These are phyloP conservation scores for Oryzias javanicus DNA, from an alignment of 2,113 vertebrate species.

Conservation along the genomic window DNA sequence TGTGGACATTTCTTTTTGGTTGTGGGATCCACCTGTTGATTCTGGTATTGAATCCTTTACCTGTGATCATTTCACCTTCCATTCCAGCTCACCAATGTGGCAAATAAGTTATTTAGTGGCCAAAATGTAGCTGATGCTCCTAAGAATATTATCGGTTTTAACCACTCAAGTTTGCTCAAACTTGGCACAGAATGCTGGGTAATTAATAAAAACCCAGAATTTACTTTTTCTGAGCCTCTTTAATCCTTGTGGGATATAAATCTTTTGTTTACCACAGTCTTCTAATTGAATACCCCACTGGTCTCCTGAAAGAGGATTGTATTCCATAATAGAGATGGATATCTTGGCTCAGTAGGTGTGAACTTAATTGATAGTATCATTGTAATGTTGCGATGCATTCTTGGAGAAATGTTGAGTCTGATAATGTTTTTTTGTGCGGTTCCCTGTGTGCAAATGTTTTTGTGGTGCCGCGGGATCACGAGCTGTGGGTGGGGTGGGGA, in stretches of 20 bases:
- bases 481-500: conserved; percentile 17
- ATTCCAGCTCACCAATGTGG: too few species aligned
- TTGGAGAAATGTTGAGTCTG: conserved; percentile 23
- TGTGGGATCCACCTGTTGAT: too few species aligned
- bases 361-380: conserved; percentile 45
- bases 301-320: conserved; percentile 19
- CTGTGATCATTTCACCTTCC: too few species aligned
- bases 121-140: neutral
- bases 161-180: conserved; percentile 19
- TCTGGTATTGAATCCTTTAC: too few species aligned
- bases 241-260: conserved; percentile 26
- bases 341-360: conserved; percentile 41
- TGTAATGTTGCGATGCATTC: conserved; percentile 31
- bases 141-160: conserved; percentile 28
- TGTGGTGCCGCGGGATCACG: conserved; percentile 19
- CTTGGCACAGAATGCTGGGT: neutral
- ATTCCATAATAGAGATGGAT: conserved; percentile 43
- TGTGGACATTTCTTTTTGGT: too few species aligned
- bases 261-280: conserved; percentile 36
- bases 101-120: neutral
- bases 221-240: conserved; percentile 6
- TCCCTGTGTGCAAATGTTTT: conserved; percentile 13
- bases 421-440: conserved; percentile 23
- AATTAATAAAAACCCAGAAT: conserved; percentile 9
- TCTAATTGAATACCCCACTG: conserved; percentile 49